Evolutionary conservation across 1,140 invertebrate species (phyloP).

Genomic region (Manduca sexta): DNA sequence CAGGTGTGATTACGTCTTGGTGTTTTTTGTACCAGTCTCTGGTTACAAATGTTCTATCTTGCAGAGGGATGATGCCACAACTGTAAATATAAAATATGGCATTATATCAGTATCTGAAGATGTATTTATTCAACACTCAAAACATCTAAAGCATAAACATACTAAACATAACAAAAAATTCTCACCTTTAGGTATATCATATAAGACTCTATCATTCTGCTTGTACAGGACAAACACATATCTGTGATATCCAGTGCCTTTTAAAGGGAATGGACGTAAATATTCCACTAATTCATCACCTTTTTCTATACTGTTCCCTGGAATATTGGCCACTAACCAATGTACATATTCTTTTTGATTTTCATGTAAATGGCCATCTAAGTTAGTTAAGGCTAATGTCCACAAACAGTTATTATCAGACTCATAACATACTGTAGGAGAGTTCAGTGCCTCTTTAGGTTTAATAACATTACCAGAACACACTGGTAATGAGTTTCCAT

Average conservation of each 20-base stretch:
- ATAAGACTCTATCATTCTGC: constrained; percentile 84
- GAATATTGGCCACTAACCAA: constrained; percentile 95
- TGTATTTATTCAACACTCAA: too few relatives aligned
- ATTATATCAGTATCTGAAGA: too few relatives aligned
- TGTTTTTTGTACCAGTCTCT: constrained; percentile 89
- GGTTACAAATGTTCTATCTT: constrained; percentile 87
- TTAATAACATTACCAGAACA: constrained; percentile 89
- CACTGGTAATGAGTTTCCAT: constrained; percentile 75
- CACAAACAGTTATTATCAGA: constrained; percentile 79
- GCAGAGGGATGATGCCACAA: constrained; percentile 74
- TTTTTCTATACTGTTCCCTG: constrained; percentile 82
- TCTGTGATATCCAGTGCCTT: constrained; percentile 94
- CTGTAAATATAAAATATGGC: constrained; percentile 44
- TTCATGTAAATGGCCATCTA: constrained; percentile 90
- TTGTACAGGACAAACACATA: constrained; percentile 95
- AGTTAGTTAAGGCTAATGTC: constrained; percentile 89
- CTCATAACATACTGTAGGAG: constrained; percentile 79
- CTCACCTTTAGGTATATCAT: constrained; percentile 71
- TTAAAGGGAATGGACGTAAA: constrained; percentile 91
- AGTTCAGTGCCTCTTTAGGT: constrained; percentile 78
- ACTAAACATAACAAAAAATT: neutral
- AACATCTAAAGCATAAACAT: neutral
- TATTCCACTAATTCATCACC: constrained; percentile 91
- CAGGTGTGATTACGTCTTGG: constrained; percentile 91
- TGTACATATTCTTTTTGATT: constrained; percentile 90